These are phyloP conservation scores for Suncus etruscus DNA, from an alignment of 2,113 vertebrate species.

Conservation along the genomic window DNA sequence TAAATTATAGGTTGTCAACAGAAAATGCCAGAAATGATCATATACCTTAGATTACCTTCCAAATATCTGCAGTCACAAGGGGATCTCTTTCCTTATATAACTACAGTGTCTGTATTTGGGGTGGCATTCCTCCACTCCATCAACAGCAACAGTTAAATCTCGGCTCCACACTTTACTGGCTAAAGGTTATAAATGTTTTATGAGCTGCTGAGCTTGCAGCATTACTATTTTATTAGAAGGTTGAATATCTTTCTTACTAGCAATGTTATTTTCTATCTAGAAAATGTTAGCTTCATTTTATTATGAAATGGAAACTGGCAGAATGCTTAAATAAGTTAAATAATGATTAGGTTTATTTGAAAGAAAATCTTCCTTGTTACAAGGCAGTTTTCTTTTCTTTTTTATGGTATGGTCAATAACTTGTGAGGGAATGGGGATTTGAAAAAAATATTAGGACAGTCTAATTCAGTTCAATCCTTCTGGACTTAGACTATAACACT, in stretches of 20 bases:
- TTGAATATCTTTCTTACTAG: constrained; percentile 84
- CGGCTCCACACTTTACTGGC: constrained; percentile 86
- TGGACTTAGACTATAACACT: not conserved
- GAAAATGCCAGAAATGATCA: not conserved
- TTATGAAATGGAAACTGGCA: constrained; percentile 79
- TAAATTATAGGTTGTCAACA: not conserved
- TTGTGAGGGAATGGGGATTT: not conserved
- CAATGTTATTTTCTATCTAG: constrained; percentile 79
- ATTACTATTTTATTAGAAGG: constrained; percentile 90
- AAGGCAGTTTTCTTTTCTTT: not conserved
- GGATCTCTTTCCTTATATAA: not conserved
- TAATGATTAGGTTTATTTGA: not conserved
- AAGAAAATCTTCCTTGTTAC: not conserved
- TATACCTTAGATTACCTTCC: not conserved
- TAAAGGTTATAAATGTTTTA: constrained; percentile 90
- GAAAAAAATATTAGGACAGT: not conserved
- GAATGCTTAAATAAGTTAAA: not conserved
- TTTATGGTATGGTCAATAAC: not conserved
- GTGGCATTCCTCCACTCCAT: not conserved
- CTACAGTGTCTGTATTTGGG: not conserved
- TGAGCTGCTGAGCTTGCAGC: constrained; percentile 89
- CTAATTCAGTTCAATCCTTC: not conserved
- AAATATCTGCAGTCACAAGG: not conserved
- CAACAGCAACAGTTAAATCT: constrained; percentile 85
- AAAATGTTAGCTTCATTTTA: constrained; percentile 81